Base-by-base conservation (phyloP, 2,888 invertebrate genomes). In the Zele albiditarsus region DNA sequence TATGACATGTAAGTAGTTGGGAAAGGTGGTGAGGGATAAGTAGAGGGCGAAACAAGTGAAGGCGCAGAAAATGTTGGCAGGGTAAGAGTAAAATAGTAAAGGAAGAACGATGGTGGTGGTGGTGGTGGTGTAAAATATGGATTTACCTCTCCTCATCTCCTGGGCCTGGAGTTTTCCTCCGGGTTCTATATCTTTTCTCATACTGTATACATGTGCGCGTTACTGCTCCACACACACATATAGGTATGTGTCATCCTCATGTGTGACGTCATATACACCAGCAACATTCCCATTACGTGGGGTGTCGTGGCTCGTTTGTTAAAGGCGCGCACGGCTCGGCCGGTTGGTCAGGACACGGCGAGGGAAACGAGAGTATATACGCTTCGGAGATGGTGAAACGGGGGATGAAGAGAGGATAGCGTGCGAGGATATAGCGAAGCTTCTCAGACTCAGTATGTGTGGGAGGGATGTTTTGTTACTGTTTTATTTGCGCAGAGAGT, bases 111-210 rank as follows among this genome's bases (percentile, higher is more conserved):
- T 73, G 77, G 79, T 66, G 74, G 80, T 77, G 80, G 83, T 81
- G 82, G 84, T 84, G 84, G 85, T 85, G 84, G 87, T 86, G 87
- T 88, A 88, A 88, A 88, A 88, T 88, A 88, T 88, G 88, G 88
- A 88, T 88, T 88, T 88, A 87, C 88, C 86, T 86, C 87, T 85
- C 88, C 87, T 85, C 88, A 86, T 87, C 86, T 86, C 84, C 83
- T 80, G 82, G 82, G 82, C 84, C 84, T 82, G 84, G 81, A 85
- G 81, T 82, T 83, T 87, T 85, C 84, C 85, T 83, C 58, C 83
- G 81, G 82, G 82, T 80, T 84, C 82, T 80, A 81, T 80, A 83
- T 77, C 72, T 76, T 78, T 77, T 74, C 77, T 77, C 77, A 80
- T 76, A 72, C 79, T 74, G 79, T 77, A 77, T 74, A 71, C 77